Percentiles rank a stretch among this genome's conserved stretches.
These are phyloP conservation scores for Genyomyrus donnyi DNA, from an alignment of 2,113 vertebrate species.

Conservation along the genomic window DNA sequence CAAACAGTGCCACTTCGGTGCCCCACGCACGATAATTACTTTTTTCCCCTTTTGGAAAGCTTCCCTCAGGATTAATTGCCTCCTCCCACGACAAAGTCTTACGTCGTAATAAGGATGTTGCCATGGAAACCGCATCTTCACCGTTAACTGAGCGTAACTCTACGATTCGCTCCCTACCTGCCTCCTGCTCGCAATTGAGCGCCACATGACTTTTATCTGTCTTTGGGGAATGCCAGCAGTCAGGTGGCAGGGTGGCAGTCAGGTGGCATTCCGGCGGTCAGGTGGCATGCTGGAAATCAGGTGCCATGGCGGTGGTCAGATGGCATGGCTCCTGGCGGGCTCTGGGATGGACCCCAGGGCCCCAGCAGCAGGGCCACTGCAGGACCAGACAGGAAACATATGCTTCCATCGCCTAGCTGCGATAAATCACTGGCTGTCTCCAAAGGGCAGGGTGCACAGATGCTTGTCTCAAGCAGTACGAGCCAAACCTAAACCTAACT, in stretches of 20 bases:
- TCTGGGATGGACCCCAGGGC: neutral
- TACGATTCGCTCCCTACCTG: slow-evolving; percentile 26
- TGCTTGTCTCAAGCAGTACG: neutral
- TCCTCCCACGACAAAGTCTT: slow-evolving; percentile 25
- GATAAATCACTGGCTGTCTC: neutral
- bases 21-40: neutral
- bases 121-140: slow-evolving; percentile 40
- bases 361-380: neutral
- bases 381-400: neutral
- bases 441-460: neutral
- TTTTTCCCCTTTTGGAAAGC: slow-evolving; percentile 6
- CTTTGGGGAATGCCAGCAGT: slow-evolving; percentile 16
- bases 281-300: neutral
- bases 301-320: too few relatives aligned
- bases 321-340: neutral
- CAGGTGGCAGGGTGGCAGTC: neutral
- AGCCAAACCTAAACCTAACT: neutral
- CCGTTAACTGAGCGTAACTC: slow-evolving; percentile 29
- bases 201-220: slow-evolving; percentile 24
- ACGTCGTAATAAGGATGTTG: slow-evolving; percentile 31
- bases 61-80: slow-evolving; percentile 32
- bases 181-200: slow-evolving; percentile 13
- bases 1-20: neutral
- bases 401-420: neutral
- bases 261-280: neutral